These are phyloP conservation scores for Ethmia dodecea DNA, from an alignment of 2,888 invertebrate species.

Conservation along the genomic window DNA sequence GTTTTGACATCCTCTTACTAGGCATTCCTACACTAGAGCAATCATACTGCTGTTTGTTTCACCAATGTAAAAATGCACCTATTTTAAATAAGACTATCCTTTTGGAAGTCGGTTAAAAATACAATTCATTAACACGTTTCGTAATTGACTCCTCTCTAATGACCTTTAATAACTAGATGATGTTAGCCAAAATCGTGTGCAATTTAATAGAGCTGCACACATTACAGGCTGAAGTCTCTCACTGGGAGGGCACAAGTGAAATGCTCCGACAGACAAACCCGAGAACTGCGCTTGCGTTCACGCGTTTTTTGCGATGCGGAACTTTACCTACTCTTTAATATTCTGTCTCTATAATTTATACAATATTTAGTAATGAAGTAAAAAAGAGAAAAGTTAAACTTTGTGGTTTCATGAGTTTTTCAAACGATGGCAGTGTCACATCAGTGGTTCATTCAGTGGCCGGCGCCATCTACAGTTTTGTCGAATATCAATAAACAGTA, in stretches of 20 bases:
- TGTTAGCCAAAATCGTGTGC: no score
- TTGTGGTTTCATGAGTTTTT: constrained; percentile 8
- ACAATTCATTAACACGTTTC: no score
- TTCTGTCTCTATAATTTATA: constrained; percentile 25
- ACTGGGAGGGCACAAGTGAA: constrained; percentile 31
- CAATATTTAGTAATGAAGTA: constrained; percentile 22
- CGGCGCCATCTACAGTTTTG: constrained; percentile 50
- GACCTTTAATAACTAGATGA: no score
- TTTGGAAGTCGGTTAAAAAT: no score
- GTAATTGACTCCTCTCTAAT: no score
- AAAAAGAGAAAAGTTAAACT: constrained; percentile 25
- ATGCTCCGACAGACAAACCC: constrained; percentile 36
- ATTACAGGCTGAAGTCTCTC: constrained; percentile 23
- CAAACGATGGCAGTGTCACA: constrained; percentile 62
- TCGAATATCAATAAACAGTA: constrained; percentile 52
- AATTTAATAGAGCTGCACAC: no score
- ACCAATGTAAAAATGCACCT: no score
- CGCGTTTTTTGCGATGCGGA: constrained; percentile 43
- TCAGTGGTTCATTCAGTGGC: constrained; percentile 73
- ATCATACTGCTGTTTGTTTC: no score
- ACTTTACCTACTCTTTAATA: constrained; percentile 19
- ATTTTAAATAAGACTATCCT: no score
- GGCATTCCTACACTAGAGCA: no score
- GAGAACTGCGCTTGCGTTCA: constrained; percentile 37
- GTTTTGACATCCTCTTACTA: no score